A percentile compares a stretch with the other conserved stretches of the same genome.
phyloP scores from a whole-genome alignment of 2,888 invertebrate species.

The Drosophila lacicola region DNA sequence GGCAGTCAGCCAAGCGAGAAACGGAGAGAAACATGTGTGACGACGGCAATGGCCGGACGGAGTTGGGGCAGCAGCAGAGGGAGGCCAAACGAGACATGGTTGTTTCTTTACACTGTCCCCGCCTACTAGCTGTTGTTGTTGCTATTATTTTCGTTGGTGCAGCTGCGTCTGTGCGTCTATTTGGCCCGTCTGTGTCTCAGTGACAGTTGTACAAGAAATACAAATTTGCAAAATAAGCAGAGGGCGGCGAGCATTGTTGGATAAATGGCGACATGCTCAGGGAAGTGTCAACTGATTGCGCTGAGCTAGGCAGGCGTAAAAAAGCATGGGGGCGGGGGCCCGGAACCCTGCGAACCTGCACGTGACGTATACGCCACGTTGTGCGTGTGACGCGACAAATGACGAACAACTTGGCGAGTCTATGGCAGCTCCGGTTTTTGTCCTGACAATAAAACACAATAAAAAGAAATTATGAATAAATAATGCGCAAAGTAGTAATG shows the following conservation, averaged over 20 bases:
- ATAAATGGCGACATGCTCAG: conserved; percentile 79
- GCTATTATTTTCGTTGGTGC: conserved; percentile 16
- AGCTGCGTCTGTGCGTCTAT: conserved; percentile 41
- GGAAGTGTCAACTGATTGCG: conserved; percentile 80
- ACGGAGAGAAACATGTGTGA: conserved; percentile 60
- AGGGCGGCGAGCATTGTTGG: conserved; percentile 60
- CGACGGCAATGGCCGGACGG: conserved; percentile 49
- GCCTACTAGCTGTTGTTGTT: conserved; percentile 30
- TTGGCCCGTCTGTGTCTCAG: conserved; percentile 49
- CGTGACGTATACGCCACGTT: conserved; percentile 79
- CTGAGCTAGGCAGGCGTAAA: conserved; percentile 77
- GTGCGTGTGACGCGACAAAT: conserved; percentile 71
- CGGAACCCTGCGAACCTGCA: conserved; percentile 59
- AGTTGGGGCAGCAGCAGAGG: conserved; percentile 6
- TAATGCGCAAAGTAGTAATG: conserved; percentile 67
- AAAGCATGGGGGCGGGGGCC: conserved; percentile 27
- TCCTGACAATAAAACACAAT: conserved; percentile 74
- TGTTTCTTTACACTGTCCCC: conserved; percentile 68
- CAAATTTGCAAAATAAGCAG: conserved; percentile 79
- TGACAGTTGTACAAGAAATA: conserved; percentile 81
- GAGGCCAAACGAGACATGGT: conserved; percentile 55
- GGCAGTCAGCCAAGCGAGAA: conserved; percentile 54
- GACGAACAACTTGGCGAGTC: conserved; percentile 49
- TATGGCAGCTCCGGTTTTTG: conserved; percentile 30
- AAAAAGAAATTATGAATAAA: conserved; percentile 80